A percentile compares a stretch with the other conserved stretches of the same genome.
phyloP scores from a whole-genome alignment of 2,113 vertebrate species.

The Hiodon tergisus region DNA sequence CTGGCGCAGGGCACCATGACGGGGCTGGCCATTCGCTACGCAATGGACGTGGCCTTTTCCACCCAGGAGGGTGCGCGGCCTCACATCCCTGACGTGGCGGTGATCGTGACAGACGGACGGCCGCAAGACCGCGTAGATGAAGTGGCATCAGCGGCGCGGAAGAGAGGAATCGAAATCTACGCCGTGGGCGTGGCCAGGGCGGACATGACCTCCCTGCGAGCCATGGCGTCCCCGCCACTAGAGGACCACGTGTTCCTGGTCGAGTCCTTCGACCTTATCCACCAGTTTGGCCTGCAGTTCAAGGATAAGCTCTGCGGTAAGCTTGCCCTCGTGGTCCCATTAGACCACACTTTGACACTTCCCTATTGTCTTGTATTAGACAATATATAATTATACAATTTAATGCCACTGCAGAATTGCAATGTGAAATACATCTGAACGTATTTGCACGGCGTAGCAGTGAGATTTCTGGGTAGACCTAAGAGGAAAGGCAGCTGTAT shows the following conservation, averaged over 20 bases:
- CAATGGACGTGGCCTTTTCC: conserved; percentile 85
- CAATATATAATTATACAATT: no score
- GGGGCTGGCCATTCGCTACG: conserved; percentile 85
- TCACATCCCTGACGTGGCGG: conserved; percentile 75
- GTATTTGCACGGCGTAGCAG: background rate
- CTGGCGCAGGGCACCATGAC: conserved; percentile 97
- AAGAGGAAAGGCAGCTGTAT: background rate
- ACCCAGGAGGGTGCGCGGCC: conserved; percentile 74
- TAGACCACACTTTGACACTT: background rate
- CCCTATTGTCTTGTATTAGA: background rate
- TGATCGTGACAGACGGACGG: conserved; percentile 88
- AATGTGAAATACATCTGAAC: no score
- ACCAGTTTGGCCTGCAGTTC: conserved; percentile 90
- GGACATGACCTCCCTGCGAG: conserved; percentile 83
- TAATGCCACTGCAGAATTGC: no score
- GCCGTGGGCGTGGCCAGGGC: conserved; percentile 90
- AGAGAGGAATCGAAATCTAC: conserved; percentile 86
- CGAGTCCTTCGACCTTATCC: conserved; percentile 88
- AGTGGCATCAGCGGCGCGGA: conserved; percentile 79
- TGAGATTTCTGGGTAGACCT: background rate
- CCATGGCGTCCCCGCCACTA: conserved; percentile 85
- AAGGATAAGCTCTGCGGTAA: conserved; percentile 89
- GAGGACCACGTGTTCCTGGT: conserved; percentile 94
- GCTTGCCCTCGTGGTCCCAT: conserved; percentile 24
- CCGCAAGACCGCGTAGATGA: conserved; percentile 92